Percentiles rank a stretch among this genome's conserved stretches.
These are phyloP conservation scores for Mesaphorura yosii DNA, from an alignment of 1,140 invertebrate species.

Conservation along the genomic window DNA sequence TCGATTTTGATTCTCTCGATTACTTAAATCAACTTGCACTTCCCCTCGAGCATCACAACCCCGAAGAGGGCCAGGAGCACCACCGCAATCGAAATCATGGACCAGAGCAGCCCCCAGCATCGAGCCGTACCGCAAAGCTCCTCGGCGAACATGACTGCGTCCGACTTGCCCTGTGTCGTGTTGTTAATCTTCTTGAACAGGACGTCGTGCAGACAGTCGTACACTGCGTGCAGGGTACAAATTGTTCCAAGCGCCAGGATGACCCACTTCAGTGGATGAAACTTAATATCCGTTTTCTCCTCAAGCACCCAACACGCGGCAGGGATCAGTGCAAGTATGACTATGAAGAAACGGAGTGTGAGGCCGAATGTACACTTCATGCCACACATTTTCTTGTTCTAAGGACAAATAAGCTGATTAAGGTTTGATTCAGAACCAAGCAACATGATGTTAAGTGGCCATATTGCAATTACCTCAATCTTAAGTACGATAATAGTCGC, in stretches of 20 bases:
- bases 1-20: no score
- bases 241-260: slow-evolving; percentile 22
- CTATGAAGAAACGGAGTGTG: slow-evolving; percentile 11
- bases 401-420: slow-evolving; percentile 5
- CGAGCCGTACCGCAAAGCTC: slow-evolving; percentile 20
- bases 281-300: slow-evolving; percentile 17
- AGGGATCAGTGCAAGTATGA: slow-evolving; percentile 14
- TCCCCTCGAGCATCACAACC: slow-evolving; percentile 14
- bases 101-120: slow-evolving; percentile 24
- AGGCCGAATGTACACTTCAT: slow-evolving; percentile 19
- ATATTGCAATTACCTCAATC: slow-evolving; percentile 12
- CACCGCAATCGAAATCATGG: slow-evolving; percentile 9
- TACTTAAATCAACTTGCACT: slow-evolving; percentile 8
- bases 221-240: slow-evolving; percentile 23
- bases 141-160: slow-evolving; percentile 26
- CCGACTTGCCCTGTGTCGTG: slow-evolving; percentile 13
- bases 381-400: slow-evolving; percentile 15
- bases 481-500: slow-evolving; percentile 14
- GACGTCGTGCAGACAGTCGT: slow-evolving; percentile 25
- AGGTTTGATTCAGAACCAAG: neutral
- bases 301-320: slow-evolving; percentile 19
- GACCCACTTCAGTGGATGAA: slow-evolving; percentile 16
- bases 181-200: slow-evolving; percentile 18
- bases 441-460: neutral
- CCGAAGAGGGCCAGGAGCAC: slow-evolving; percentile 11